Conservation (phyloP, 2,797 vertebrate genomes). For the Trichosurus vulpecula region DNA sequence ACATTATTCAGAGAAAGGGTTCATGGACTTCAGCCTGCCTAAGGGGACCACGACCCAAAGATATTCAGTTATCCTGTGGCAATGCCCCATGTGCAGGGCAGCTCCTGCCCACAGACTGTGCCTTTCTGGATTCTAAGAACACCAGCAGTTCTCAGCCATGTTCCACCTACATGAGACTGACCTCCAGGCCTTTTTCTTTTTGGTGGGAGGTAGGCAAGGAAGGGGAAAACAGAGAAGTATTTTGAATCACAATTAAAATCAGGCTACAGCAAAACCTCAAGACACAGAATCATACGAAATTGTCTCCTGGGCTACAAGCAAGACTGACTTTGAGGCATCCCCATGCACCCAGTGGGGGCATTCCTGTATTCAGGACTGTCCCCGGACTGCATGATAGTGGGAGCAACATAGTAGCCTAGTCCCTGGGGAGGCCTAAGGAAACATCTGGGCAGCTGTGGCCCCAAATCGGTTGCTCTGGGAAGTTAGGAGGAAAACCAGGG, state of each 20-base stretch:
- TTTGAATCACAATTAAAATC: background rate
- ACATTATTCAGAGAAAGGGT: too few relatives aligned
- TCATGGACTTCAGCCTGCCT: background rate
- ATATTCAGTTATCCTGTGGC: background rate
- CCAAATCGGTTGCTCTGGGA: background rate
- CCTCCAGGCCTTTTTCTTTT: background rate
- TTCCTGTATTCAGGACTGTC: background rate
- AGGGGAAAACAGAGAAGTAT: background rate
- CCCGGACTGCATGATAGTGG: background rate
- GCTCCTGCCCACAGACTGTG: background rate
- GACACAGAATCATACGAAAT: background rate
- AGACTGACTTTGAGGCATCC: background rate
- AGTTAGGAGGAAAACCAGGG: constrained; percentile 7
- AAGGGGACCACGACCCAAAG: background rate
- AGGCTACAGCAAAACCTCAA: background rate
- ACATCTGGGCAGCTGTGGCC: background rate
- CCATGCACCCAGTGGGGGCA: too few relatives aligned
- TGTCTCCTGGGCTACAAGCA: background rate
- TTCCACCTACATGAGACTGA: background rate
- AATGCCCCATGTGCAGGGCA: background rate
- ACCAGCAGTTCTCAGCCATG: background rate
- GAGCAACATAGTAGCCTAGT: background rate
- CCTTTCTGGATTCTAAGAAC: background rate
- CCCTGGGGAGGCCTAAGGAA: background rate
- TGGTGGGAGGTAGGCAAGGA: background rate